Evolutionary conservation across 2,888 invertebrate species (phyloP).

Genomic region (Acrobeloides nanus): DNA sequence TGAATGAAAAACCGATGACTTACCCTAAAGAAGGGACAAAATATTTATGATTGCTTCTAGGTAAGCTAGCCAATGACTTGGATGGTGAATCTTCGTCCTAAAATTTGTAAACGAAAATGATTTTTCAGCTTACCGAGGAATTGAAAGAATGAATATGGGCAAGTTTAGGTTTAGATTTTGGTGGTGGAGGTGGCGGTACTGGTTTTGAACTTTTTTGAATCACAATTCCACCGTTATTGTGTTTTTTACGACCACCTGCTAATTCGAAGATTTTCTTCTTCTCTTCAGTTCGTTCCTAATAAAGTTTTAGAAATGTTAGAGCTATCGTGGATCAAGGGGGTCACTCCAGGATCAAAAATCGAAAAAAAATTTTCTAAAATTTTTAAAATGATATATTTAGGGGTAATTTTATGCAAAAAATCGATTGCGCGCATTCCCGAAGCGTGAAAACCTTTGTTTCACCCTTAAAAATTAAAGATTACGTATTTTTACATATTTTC

Average conservation of each 20-base stretch:
- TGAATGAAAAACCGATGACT: not conserved
- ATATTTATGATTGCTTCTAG: conserved; percentile 11
- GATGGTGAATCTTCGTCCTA: conserved; percentile 21
- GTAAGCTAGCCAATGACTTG: conserved; percentile 20
- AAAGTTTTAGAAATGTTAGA: conserved; percentile 46
- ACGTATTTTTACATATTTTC: not conserved
- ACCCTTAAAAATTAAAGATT: not conserved
- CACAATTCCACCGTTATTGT: conserved; percentile 3
- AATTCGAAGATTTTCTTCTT: conserved; percentile 83
- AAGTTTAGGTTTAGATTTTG: no score
- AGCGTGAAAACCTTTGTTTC: no score
- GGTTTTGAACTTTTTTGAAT: not conserved
- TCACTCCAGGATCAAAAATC: no score
- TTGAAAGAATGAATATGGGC: not conserved
- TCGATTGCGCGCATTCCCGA: no score
- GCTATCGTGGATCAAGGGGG: no score
- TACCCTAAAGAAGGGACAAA: conserved; percentile 25
- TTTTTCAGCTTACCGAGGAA: conserved; percentile 1
- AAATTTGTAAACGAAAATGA: conserved; percentile 4
- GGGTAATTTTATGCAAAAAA: no score
- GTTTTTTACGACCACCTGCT: conserved; percentile 52
- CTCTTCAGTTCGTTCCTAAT: conserved; percentile 79
- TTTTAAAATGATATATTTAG: no score
- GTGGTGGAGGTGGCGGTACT: no score
- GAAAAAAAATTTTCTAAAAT: no score